Base-by-base conservation (phyloP, 2,888 invertebrate genomes). In the Macroteleia sp. region DNA sequence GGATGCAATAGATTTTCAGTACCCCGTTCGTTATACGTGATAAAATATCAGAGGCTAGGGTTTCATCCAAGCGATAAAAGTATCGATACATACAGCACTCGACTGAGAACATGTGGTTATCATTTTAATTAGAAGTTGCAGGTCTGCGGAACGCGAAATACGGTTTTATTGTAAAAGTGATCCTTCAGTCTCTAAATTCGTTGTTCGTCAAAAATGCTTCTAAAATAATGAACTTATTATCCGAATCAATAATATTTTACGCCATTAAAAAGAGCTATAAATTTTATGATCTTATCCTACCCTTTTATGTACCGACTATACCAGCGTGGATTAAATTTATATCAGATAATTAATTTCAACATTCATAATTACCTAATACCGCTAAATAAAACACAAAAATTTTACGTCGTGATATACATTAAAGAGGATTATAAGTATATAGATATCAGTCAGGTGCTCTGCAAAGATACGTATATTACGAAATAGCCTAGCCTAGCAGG, bases 81-180 rank as follows among this genome's bases (percentile, higher is more conserved):
- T 57, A 74, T 66, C 74, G 59, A 74, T 73, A 57, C 57, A 48
- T 50, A 64, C 57, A 50, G 64, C 36, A 66, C 66, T 64, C 30
- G 44, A 14, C 22, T 66, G 28, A 50, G 42, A 64, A 50, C 57
- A 20, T 59, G 52, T 14, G 50, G 44, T 74, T 74, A 66, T 74
- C 36, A 44, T 74, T 74, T 74, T 74, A 74, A 74, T 74, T 74
- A 74, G 52, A 74, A 52, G 36, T 30, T 10, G 44, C 10, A 44
- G 36, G 34, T 64, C 42, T 36, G 19, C 9, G 57, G 30, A 50
- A 48, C 48, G 17, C 52, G 41, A 42, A 66, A 52, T 22, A 28
- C 42, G 28, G 39, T 64, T 56, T 52, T 59, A 54, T 46, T 46
- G 14, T 52, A 39, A 61, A 44, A 52, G 2, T 30, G 16, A 25